These are phyloP conservation scores for Tethya wilhelma DNA, from an alignment of 37 sponge, comb jelly and placozoan genomes.

Conservation along the genomic window DNA sequence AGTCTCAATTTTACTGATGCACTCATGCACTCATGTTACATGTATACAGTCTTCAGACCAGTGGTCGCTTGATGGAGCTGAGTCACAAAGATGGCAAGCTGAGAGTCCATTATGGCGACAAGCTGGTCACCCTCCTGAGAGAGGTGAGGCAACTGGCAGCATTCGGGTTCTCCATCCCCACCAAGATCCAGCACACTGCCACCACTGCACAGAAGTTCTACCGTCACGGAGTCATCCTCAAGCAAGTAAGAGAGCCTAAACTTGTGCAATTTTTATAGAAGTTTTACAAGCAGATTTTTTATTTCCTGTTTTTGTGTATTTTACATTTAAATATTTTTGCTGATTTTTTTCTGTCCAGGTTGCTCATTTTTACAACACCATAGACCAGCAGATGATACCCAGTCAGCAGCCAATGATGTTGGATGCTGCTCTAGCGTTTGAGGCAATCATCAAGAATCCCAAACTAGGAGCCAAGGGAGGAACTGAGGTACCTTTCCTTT, in stretches of 20 bases:
- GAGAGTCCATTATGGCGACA: slow-evolving; percentile 93
- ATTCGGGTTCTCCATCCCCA: slow-evolving; percentile 84
- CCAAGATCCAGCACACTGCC: slow-evolving; percentile 91
- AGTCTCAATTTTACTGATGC: too few species aligned
- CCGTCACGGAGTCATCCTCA: slow-evolving; percentile 92
- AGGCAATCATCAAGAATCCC: slow-evolving; percentile 92
- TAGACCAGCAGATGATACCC: slow-evolving; percentile 97
- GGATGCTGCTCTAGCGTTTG: slow-evolving; percentile 90
- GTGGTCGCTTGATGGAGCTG: slow-evolving; percentile 91
- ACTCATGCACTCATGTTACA: too few species aligned
- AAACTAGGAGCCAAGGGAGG: slow-evolving; percentile 37
- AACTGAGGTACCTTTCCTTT: not conserved
- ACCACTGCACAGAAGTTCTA: slow-evolving; percentile 91
- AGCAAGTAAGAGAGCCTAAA: slow-evolving; percentile 76
- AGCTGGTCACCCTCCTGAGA: slow-evolving; percentile 90
- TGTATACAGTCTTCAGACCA: slow-evolving; percentile 78
- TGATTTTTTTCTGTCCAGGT: slow-evolving; percentile 63
- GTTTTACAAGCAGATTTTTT: not conserved
- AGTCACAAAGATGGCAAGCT: slow-evolving; percentile 87
- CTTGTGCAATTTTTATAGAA: not conserved
- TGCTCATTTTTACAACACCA: slow-evolving; percentile 99
- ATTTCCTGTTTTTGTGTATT: not conserved
- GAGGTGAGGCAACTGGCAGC: slow-evolving; percentile 97
- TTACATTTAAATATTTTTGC: not conserved
- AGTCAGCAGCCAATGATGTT: slow-evolving; percentile 98